A percentile compares a stretch with the other conserved stretches of the same genome.
phyloP scores from a whole-genome alignment of 2,888 invertebrate genomes.

The Nymphalis urticae region DNA sequence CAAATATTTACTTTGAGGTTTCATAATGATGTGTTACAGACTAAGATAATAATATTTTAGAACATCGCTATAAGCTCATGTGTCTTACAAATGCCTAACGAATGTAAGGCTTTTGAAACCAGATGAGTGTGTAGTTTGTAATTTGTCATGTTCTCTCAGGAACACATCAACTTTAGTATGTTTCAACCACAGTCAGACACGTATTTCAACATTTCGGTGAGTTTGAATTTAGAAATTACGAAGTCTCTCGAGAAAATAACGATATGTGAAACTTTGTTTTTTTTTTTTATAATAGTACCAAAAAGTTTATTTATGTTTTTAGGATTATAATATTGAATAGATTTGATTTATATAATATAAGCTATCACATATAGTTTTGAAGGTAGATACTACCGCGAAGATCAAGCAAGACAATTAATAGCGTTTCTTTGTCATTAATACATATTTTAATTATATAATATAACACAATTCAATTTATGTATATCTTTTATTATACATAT shows the following conservation, averaged over 20 bases:
- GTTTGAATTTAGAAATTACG: neutral
- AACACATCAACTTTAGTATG: neutral
- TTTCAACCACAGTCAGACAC: neutral
- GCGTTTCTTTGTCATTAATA: too few species aligned
- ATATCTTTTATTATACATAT: too few species aligned
- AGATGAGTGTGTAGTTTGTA: conserved; percentile 1
- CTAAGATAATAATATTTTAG: neutral
- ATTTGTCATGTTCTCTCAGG: conserved; percentile 9
- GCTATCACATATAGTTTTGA: too few species aligned
- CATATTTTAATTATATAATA: too few species aligned
- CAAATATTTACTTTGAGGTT: too few species aligned
- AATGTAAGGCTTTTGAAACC: conserved; percentile 7
- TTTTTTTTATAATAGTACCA: too few species aligned
- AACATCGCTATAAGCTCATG: neutral
- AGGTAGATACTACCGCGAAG: neutral
- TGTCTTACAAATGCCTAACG: conserved; percentile 10
- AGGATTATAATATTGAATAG: too few species aligned
- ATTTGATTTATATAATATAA: too few species aligned
- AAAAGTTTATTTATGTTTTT: too few species aligned
- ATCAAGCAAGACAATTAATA: too few species aligned
- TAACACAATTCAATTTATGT: too few species aligned
- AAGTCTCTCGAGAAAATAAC: neutral
- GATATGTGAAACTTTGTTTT: neutral
- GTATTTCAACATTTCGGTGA: neutral
- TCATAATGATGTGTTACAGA: too few species aligned